Evolutionary conservation across 2,888 invertebrate genomes (phyloP), one percentile per base, ranked within the genome.

Genomic region (Therioaphis trifolii): DNA sequence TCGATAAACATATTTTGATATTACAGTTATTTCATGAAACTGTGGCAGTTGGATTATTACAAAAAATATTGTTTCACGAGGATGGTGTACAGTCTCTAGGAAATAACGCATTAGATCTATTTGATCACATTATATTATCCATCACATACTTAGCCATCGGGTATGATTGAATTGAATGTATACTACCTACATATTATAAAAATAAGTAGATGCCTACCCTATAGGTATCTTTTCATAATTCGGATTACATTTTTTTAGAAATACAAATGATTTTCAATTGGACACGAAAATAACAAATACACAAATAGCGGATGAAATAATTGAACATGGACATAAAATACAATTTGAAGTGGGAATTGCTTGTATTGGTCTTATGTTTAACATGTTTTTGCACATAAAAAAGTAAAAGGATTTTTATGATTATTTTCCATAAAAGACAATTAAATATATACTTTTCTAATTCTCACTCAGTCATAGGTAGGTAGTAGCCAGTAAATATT

Each of bases 51-150:
- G 94, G 95, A 15, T 89, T 97, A 0, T 89, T 97, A 72, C 97
- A 97, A 89, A 93, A 94, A 0, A 92, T 95, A 2, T 89, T 96
- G 66, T 97, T 92, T 87, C 96, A 97, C 88, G 91, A 92, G 35
- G 94, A 94, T 86, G 93, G 94, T 5, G 94, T 94, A 79, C 93
- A 94, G 88, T 92, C 94, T 63, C 90, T 96, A 84, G 93, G 92
- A 74, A 96, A 97, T 80, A 90, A 92, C 1, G 91, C 93, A 18
- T 90, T 95, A 9, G 97, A 97, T 89, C 89, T 97, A 24, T 90
- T 96, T 27, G 95, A 96, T 88, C 97, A 96, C 87, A 85, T 86
- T 40, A 78, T 85, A 21, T 27, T 85, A 24, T 46, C 72, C 18
- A 68, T 80, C 9, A 80, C 80, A n/a, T 21, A 68, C 27, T 52